phyloP scores from a whole-genome alignment of 64 coral and sea anemone genomes.

The Astreopora myriophthalma region DNA sequence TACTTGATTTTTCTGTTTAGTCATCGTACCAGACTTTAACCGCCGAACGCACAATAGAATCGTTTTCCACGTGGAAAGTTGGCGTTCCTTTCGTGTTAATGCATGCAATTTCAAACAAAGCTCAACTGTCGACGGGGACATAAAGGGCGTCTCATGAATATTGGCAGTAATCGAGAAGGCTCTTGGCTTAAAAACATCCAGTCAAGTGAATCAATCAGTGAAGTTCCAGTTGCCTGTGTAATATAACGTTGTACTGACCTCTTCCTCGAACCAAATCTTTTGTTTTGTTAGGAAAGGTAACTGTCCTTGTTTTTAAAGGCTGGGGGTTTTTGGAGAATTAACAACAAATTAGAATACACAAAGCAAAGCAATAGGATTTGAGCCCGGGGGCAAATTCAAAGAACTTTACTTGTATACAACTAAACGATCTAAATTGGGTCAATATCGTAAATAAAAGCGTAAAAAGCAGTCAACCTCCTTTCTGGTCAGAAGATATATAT shows the following conservation, averaged over 20 bases:
- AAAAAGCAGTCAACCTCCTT: neutral
- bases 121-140: neutral
- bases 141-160: conserved; percentile 1
- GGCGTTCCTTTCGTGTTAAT: neutral
- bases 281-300: neutral
- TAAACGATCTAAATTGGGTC: neutral
- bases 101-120: conserved; percentile 6
- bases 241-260: neutral
- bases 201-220: neutral
- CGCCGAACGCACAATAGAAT: neutral
- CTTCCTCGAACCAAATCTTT: neutral
- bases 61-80: neutral
- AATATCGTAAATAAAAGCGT: neutral
- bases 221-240: neutral
- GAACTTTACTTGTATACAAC: neutral
- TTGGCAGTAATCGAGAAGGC: neutral
- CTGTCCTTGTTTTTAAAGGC: neutral
- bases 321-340: neutral
- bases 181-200: neutral
- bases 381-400: neutral
- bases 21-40: neutral
- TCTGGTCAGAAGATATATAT: neutral
- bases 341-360: neutral
- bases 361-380: neutral
- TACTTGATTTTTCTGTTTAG: neutral